Evolutionary conservation across 2,797 vertebrate species (phyloP), one percentile per base, ranked within the genome.

Genomic region (Labeo calbasu): DNA sequence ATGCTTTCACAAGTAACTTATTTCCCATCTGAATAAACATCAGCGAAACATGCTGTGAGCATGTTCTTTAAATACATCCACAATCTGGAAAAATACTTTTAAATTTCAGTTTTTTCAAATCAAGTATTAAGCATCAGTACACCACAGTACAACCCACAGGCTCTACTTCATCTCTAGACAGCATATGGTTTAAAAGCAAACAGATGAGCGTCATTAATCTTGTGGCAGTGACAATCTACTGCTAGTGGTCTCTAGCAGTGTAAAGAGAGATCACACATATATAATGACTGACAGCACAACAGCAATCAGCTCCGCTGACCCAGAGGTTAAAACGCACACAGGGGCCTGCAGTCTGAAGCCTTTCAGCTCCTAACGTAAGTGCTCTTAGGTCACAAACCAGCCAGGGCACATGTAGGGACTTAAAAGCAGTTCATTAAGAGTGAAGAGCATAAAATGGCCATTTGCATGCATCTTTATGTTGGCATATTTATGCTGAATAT

Each of bases 171-270:
- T 86, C 88, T 87, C 32, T 57, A 61, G 59, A 43, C 43, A 78
- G 77, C 68, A 32, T 70, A 55, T 57, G 77, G 50, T 81, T 55
- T 77, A 69, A 73, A 81, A 83, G 68, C 84, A 85, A 83, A 84
- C 85, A 84, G 81, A 65, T 57, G 81, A 85, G 77, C 53, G 50
- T 28, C 77, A 81, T 86, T 84, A 83, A 85, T 84, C 80, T 77
- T 77, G 25, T 40, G 55, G 9, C 53, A 32, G 83, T 76, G 83
- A 82, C 87, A 86, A 23, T 63, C 55, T 77, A 75, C 73, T 70
- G 72, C 55, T 36, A 66, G 76, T 83, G 59, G 72, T 70, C 77
- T 79, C 86, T 57, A 70, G 78, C 57, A 65, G 70, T 81, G 85
- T 71, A 87, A 87, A 86, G 78, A 72, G 61, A 85, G 77, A 82